Conservation (phyloP, 2,797 vertebrate genomes). For the Esox masquinongy region DNA sequence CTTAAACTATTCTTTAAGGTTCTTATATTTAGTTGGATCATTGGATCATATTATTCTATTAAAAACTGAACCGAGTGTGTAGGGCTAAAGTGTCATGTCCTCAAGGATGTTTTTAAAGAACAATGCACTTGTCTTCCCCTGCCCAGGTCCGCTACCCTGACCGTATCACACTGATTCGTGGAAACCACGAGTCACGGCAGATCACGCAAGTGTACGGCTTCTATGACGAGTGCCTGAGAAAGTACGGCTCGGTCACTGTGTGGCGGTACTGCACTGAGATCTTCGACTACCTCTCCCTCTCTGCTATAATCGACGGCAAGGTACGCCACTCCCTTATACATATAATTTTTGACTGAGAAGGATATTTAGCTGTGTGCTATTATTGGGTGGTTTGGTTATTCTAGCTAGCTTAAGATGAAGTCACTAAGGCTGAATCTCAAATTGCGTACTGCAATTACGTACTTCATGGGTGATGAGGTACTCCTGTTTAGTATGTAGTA, state of each 20-base stretch:
- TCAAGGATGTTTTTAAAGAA: not conserved
- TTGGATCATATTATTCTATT: no score
- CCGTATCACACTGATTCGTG: slow-evolving; percentile 82
- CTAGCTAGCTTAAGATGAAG: no score
- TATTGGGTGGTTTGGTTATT: no score
- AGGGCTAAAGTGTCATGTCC: not conserved
- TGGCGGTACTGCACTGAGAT: slow-evolving; percentile 89
- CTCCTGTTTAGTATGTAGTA: no score
- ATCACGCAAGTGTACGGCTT: slow-evolving; percentile 86
- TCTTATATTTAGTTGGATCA: no score
- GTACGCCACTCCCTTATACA: slow-evolving; percentile 42
- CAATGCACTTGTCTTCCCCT: not conserved
- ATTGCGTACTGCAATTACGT: no score
- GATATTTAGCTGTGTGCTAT: no score
- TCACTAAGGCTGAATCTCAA: no score
- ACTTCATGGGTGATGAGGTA: no score
- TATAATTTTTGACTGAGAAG: no score
- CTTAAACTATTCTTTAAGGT: no score
- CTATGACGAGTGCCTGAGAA: slow-evolving; percentile 65
- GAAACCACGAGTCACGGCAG: slow-evolving; percentile 84
- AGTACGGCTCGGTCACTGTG: slow-evolving; percentile 84
- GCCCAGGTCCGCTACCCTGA: slow-evolving; percentile 82
- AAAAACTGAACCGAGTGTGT: no score
- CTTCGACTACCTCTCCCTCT: slow-evolving; percentile 86
- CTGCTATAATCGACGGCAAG: slow-evolving; percentile 85